A percentile compares a stretch with the other conserved stretches of the same genome.
Evolutionary conservation across 2,113 vertebrate species (phyloP).

Genomic region (Callospermophilus lateralis): DNA sequence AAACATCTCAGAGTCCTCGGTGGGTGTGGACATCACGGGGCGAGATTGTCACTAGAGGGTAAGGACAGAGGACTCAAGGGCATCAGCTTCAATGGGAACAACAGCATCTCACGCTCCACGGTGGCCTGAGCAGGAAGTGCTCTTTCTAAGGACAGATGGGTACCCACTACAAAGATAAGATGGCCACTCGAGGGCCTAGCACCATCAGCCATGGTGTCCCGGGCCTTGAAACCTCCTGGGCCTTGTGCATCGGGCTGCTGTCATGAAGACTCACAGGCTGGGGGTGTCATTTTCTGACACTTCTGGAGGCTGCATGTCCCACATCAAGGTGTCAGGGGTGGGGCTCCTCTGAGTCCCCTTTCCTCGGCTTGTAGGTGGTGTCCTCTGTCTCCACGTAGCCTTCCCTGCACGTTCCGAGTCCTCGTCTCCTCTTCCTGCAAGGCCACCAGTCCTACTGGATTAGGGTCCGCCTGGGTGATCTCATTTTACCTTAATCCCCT

Average conservation of each 20-base stretch:
- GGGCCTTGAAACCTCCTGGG: fast-evolving
- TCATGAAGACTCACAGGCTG: neutral
- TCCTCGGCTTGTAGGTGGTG: neutral
- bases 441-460: too few species aligned
- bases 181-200: neutral
- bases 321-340: neutral
- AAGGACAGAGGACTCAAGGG: neutral
- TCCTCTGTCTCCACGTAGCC: neutral
- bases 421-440: neutral
- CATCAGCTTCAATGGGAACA: fast-evolving
- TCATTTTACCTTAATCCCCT: too few species aligned
- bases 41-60: neutral
- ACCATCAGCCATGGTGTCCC: neutral
- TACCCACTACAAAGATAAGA: neutral
- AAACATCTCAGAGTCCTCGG: neutral
- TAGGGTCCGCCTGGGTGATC: fast-evolving
- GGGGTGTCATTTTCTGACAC: neutral
- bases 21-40: neutral
- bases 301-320: neutral
- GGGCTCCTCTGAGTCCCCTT: too few species aligned
- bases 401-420: fast-evolving
- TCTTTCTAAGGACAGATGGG: neutral
- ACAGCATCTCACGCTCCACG: neutral
- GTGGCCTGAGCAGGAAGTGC: neutral
- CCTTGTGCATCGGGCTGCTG: too few species aligned